A percentile compares a stretch with the other conserved stretches of the same genome.
phyloP scores from a whole-genome alignment of 2,113 vertebrate species.

The Tylochromis polylepis region DNA sequence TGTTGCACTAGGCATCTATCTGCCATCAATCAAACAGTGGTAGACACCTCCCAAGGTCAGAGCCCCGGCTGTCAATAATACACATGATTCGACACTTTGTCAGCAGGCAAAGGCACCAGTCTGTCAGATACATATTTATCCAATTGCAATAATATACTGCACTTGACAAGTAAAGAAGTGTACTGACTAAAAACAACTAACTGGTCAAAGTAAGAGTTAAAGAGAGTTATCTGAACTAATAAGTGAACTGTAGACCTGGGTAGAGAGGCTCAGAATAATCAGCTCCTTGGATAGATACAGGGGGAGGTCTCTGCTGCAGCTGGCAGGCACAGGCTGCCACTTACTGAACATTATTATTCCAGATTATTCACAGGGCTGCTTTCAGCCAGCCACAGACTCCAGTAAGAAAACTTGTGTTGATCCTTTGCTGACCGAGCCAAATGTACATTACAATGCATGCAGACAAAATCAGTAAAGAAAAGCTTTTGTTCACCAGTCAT shows the following conservation, averaged over 20 bases:
- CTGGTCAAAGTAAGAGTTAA: neutral
- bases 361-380: conserved; percentile 20
- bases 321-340: neutral
- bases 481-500: neutral
- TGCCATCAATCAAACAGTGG: conserved; percentile 32
- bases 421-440: conserved; percentile 11
- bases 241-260: neutral
- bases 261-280: conserved; percentile 1
- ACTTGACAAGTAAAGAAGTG: neutral
- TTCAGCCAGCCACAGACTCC: neutral
- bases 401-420: neutral
- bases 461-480: neutral
- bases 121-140: neutral
- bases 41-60: conserved; percentile 48
- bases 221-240: neutral
- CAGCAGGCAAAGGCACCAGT: neutral
- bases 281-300: conserved; percentile 8
- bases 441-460: neutral
- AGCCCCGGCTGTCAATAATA: conserved; percentile 11
- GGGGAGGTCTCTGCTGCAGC: conserved; percentile 10
- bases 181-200: neutral
- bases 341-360: conserved; percentile 34
- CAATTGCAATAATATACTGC: neutral
- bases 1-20: conserved; percentile 31
- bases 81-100: conserved; percentile 35